phyloP scores from a whole-genome alignment of 2,113 vertebrate species.

The Athene cunicularia region DNA sequence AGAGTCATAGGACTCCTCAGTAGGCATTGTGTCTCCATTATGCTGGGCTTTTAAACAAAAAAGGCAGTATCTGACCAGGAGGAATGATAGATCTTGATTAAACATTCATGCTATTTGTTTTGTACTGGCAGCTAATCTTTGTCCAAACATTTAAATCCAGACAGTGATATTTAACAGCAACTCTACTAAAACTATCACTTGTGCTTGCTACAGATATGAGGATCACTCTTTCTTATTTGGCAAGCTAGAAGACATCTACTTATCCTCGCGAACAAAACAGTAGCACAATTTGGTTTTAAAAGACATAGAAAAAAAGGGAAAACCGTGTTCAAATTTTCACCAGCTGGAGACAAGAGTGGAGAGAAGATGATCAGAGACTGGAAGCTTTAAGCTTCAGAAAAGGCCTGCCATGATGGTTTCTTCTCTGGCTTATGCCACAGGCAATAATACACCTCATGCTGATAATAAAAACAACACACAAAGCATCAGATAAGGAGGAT shows the following conservation, averaged over 20 bases:
- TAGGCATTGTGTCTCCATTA: background rate
- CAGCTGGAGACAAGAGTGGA: background rate
- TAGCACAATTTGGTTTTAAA: background rate
- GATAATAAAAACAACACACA: background rate
- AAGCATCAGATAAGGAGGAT: background rate
- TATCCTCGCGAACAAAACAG: background rate
- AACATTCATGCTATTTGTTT: conserved; percentile 40
- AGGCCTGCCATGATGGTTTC: background rate
- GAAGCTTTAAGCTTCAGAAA: background rate
- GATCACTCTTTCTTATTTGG: conserved; percentile 15
- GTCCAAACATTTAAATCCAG: conserved; percentile 42
- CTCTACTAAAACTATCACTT: background rate
- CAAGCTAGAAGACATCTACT: background rate
- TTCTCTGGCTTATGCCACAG: background rate
- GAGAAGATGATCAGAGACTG: background rate
- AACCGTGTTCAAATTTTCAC: background rate
- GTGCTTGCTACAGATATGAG: conserved; percentile 19
- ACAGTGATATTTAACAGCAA: conserved; percentile 10
- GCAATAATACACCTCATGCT: background rate
- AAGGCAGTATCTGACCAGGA: background rate
- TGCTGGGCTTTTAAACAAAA: background rate
- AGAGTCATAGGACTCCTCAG: background rate
- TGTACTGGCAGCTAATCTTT: conserved; percentile 19
- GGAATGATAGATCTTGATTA: background rate
- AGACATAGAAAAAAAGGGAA: background rate